Evolutionary conservation across 2,797 vertebrate genomes (phyloP), one percentile per base, ranked within the genome.

Genomic region (Coccyzus lansbergi): DNA sequence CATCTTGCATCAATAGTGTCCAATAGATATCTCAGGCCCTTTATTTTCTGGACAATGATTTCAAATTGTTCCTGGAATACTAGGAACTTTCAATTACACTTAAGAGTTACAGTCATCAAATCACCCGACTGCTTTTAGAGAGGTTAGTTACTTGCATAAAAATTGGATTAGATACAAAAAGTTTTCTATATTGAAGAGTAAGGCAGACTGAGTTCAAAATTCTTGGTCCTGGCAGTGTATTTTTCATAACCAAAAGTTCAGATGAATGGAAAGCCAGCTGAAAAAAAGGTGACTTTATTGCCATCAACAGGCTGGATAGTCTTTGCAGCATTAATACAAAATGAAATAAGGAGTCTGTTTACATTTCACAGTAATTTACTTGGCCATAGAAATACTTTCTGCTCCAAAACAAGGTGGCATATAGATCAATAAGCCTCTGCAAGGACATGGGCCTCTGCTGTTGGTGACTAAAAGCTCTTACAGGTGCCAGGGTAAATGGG

Each of bases 31-130:
- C 91, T 80, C 51, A 76, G 48, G 21, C 55, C 78, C 36, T 80
- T 95, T 92, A 56, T 60, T 53, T 67, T 77, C 68, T 40, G 29
- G 56, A 38, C 52, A 92, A 56, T 16, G 22, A 70, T 72, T 48
- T 95, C 59, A 67, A 60, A 84, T 67, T 67, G 60, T 74, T 91
- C 71, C 68, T 67, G 71, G 60, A 91, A 79, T 63, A 84, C 82
- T 26, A 79, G 51, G 60, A 91, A 38, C 25, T 38, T 38, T 38
- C 38, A 83, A 28, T 26, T 83, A 70, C 17, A 22, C 22, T 80
- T 86, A 36, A 36, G 40, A 52, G 21, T 74, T 44, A 25, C 3
- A 83, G 24, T 13, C 15, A 49, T 40, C 80, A 85, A 70, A 49
- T 83, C 38, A 63, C 33, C 7, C 18, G 22, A 12, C 29, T 74